Evolutionary conservation across 37 sponge, comb jelly and placozoan species (phyloP), one percentile per base, ranked within the genome.

Genomic region (Halichondria panicea): DNA sequence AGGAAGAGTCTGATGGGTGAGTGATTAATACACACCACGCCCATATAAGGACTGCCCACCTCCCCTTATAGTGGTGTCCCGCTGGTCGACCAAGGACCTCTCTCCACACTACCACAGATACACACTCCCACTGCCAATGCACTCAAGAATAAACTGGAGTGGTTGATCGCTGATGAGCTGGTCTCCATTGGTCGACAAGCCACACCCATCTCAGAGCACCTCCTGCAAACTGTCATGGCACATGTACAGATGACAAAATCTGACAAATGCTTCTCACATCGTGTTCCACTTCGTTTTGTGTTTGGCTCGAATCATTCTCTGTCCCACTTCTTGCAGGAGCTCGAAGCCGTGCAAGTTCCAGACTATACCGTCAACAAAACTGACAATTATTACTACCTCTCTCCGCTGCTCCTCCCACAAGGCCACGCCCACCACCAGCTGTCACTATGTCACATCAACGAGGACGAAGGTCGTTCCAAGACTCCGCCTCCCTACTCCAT

Each of bases 141-240:
- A 27, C 61, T 63, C 3, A 41, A 72, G 67, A 22, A 72, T 12
- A 45, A 75, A 52, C 59, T 83, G 31, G 73, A 84, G 60, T 89
- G 89, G 89, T 33, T 89, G 21, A 6, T 89, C 15, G 15, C 39
- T 30, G 89, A 89, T 27, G 89, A 89, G 45, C 60, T 79, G 32
- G 50, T 89, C 21, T 73, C 84, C 15, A 37, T 60, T 31, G 72
- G 73, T 11, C 43, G 73, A 11, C 54, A 59, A 9, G 54, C 33
- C 39, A 55, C 54, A 3, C 37, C 57, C 42, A 53, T 78, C 24
- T 65, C 61, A 24, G 27, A 66, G 4, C 70, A 78, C 35, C 48
- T 85, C 21, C 46, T 85, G 45, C 73, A 65, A 45, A 38, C 86
- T 19, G 79, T 85, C 18, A 74, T 67, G 5, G 38, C 72, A 37